Conservation (phyloP, 2,888 invertebrate species). For the Amiota communis region DNA sequence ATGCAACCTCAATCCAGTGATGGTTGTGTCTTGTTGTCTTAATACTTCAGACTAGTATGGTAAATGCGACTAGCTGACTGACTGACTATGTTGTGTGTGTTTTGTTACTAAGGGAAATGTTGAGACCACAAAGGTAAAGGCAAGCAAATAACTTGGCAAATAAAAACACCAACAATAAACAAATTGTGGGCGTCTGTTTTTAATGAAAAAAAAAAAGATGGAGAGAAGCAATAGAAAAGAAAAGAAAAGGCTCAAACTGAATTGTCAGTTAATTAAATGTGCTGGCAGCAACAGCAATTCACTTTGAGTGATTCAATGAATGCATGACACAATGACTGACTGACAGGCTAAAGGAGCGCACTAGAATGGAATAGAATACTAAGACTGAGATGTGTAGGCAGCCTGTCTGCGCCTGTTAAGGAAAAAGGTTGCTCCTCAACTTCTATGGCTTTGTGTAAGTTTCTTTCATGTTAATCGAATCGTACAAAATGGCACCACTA, state of each 20-base stretch:
- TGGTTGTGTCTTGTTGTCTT: too few species aligned
- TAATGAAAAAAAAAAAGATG: not conserved
- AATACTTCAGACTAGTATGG: too few species aligned
- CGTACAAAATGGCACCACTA: not conserved
- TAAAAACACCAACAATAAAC: conserved; percentile 22
- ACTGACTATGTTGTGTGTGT: too few species aligned
- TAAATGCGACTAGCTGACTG: too few species aligned
- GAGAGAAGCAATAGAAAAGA: not conserved
- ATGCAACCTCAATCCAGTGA: too few species aligned
- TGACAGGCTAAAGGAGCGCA: conserved; percentile 7
- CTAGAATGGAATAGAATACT: not conserved
- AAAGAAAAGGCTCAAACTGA: conserved; percentile 42
- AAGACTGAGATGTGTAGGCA: too few species aligned
- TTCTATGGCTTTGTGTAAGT: not conserved
- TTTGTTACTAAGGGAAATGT: conserved; percentile 34
- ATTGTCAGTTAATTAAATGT: conserved; percentile 56
- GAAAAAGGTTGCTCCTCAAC: not conserved
- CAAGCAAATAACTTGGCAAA: conserved; percentile 32
- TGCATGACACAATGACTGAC: not conserved
- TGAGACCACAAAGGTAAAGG: conserved; percentile 42
- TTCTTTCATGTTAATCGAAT: not conserved
- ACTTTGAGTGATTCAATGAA: conserved; percentile 15
- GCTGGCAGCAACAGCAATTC: conserved; percentile 32
- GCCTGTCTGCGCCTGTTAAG: not conserved
- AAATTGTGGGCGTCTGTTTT: conserved; percentile 13